Evolutionary conservation across 2,888 invertebrate genomes (phyloP).

Genomic region (Bruchidius siliquastri): DNA sequence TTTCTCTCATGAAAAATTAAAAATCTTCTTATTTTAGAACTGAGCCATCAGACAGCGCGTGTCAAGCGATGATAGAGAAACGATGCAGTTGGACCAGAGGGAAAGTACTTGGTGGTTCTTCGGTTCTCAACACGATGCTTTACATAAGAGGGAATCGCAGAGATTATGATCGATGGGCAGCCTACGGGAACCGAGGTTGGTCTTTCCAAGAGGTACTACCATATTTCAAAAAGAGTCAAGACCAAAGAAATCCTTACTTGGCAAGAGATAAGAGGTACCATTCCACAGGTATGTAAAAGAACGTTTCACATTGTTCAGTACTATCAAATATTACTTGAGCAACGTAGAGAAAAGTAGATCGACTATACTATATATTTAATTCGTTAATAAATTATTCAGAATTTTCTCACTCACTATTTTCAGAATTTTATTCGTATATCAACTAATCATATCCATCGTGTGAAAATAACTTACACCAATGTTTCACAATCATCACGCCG

Average conservation of each 20-base stretch:
- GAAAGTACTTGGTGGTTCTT: conserved; percentile 82
- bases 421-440: neutral
- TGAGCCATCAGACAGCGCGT: conserved; percentile 77
- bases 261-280: conserved; percentile 70
- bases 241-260: conserved; percentile 83
- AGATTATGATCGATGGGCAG: conserved; percentile 85
- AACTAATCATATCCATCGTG: neutral
- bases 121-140: conserved; percentile 85
- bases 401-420: too few relatives aligned
- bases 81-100: conserved; percentile 88
- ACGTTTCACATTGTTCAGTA: too few relatives aligned
- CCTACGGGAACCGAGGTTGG: conserved; percentile 85
- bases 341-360: too few relatives aligned
- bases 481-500: neutral
- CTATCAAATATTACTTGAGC: too few relatives aligned
- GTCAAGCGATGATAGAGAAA: conserved; percentile 80
- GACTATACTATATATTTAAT: too few relatives aligned
- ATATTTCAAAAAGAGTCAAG: conserved; percentile 82
- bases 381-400: too few relatives aligned
- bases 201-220: conserved; percentile 74
- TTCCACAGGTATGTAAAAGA: conserved; percentile 54
- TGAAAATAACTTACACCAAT: neutral
- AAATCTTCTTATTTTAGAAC: conserved; percentile 55
- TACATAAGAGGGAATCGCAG: conserved; percentile 83
- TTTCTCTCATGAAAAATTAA: too few relatives aligned